Evolutionary conservation across 2,797 vertebrate species (phyloP).

Genomic region (Rhinophrynus dorsalis): DNA sequence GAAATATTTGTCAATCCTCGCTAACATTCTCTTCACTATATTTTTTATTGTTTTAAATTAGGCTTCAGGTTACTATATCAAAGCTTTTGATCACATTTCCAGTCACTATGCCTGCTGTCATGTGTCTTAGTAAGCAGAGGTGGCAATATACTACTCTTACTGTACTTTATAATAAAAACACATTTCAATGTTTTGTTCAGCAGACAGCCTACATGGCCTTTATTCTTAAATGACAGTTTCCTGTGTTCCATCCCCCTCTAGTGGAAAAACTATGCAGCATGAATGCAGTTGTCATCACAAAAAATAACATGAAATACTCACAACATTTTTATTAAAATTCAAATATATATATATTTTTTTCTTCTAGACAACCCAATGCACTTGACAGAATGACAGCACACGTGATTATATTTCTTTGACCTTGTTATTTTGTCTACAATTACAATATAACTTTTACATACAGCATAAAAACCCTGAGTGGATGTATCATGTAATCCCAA

Average conservation of each 20-base stretch:
- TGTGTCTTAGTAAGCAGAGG: background rate
- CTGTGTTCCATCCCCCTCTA: constrained; percentile 33
- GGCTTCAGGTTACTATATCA: constrained; percentile 5
- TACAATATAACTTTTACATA: constrained; percentile 23
- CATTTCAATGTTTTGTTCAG: too few relatives aligned
- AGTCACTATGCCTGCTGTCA: constrained; percentile 3
- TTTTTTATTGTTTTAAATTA: background rate
- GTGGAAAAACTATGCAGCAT: constrained; percentile 14
- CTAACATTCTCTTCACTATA: background rate
- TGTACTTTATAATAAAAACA: too few relatives aligned
- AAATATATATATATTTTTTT: too few relatives aligned
- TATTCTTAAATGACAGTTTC: background rate
- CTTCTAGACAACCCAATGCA: too few relatives aligned
- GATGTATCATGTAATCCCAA: constrained; percentile 41
- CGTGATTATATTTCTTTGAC: constrained; percentile 27
- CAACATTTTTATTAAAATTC: too few relatives aligned
- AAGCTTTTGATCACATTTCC: constrained; percentile 15
- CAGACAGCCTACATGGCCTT: background rate
- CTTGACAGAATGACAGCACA: too few relatives aligned
- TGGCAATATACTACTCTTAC: background rate
- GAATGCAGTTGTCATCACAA: too few relatives aligned
- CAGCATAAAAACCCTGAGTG: constrained; percentile 9
- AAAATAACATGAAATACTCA: background rate
- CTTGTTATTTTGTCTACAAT: constrained; percentile 2
- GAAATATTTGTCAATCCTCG: background rate